phyloP scores from a whole-genome alignment of 2,113 vertebrate species.

The Fregata magnificens region DNA sequence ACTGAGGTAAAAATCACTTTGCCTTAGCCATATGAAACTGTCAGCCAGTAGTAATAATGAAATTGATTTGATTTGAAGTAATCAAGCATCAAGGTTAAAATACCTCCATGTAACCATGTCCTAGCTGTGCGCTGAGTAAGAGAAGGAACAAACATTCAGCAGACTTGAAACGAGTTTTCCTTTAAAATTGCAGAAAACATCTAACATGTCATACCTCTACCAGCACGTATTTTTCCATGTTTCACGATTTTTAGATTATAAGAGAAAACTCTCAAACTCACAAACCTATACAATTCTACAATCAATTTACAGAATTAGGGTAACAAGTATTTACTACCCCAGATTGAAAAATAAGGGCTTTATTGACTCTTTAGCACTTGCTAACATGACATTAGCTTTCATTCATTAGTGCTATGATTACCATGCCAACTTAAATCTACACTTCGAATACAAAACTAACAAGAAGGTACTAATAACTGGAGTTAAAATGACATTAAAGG shows the following conservation, averaged over 20 bases:
- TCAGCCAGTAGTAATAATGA: background rate
- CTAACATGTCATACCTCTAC: accelerated
- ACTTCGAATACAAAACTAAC: background rate
- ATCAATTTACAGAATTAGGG: background rate
- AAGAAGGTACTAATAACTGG: background rate
- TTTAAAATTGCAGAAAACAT: background rate
- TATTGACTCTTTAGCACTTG: background rate
- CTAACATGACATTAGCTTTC: background rate
- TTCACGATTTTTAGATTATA: background rate
- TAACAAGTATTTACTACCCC: background rate
- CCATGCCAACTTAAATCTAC: background rate
- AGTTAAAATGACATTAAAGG: background rate
- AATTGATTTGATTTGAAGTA: background rate
- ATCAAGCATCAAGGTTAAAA: background rate
- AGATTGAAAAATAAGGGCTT: background rate
- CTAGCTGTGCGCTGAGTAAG: background rate
- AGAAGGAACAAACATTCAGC: background rate
- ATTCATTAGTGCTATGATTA: background rate
- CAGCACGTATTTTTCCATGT: accelerated
- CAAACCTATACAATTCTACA: background rate
- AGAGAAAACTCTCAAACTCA: background rate
- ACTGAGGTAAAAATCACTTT: background rate
- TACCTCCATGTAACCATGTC: accelerated
- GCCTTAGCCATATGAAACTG: background rate
- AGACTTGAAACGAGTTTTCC: background rate